These are phyloP conservation scores for Drosophila paulistorum DNA, from an alignment of 1,140 invertebrate genomes.

Conservation along the genomic window DNA sequence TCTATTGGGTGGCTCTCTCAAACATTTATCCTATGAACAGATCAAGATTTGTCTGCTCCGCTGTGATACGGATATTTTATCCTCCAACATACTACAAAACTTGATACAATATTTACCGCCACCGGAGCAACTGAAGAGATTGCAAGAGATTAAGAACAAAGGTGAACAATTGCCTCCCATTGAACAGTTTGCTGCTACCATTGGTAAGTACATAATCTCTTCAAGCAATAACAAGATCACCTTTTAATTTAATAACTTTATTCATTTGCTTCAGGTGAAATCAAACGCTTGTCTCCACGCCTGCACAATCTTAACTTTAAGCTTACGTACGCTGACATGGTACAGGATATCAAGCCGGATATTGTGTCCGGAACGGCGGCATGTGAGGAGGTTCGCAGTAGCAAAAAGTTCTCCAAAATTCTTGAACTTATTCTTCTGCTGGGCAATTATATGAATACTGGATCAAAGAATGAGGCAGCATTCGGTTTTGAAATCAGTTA, in stretches of 20 bases:
- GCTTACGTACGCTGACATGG: conserved; percentile 87
- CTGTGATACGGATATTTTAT: conserved; percentile 93
- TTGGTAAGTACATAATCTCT: conserved; percentile 83
- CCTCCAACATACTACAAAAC: conserved; percentile 91
- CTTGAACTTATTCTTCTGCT: conserved; percentile 95
- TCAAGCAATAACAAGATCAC: background rate
- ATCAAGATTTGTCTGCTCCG: conserved; percentile 92
- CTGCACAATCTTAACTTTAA: conserved; percentile 96
- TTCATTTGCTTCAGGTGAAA: conserved; percentile 83
- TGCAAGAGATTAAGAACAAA: conserved; percentile 91
- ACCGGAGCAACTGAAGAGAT: conserved; percentile 92
- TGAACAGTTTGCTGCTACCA: conserved; percentile 97
- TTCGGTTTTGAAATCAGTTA: conserved; percentile 98
- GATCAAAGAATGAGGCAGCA: conserved; percentile 95
- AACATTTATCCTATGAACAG: conserved; percentile 94
- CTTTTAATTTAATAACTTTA: background rate
- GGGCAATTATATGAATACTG: conserved; percentile 98
- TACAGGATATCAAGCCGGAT: conserved; percentile 96
- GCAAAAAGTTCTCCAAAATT: conserved; percentile 94
- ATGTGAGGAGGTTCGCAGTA: conserved; percentile 96
- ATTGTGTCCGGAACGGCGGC: conserved; percentile 97
- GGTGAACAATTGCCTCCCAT: conserved; percentile 94
- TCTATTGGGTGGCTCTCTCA: conserved; percentile 93
- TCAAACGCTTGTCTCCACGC: conserved; percentile 94
- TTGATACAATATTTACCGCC: conserved; percentile 95